Evolutionary conservation across 2,888 invertebrate species (phyloP).

Genomic region (Thelaira solivaga): DNA sequence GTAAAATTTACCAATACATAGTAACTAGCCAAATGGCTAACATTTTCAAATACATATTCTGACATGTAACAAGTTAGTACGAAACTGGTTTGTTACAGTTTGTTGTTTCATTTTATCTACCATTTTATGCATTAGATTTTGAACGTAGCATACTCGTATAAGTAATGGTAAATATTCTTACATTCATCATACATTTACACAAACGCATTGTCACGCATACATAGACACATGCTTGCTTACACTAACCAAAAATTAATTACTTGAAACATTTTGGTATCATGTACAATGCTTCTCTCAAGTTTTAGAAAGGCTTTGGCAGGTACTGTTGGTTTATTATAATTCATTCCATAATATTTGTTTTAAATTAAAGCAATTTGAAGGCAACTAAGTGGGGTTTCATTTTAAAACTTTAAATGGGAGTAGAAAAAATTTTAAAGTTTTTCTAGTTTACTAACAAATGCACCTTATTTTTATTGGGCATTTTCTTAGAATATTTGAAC

Average conservation of each 20-base stretch:
- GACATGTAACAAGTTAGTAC: conserved; percentile 14
- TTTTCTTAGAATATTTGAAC: neutral
- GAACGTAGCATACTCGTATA: neutral
- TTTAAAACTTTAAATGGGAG: neutral
- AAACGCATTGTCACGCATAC: neutral
- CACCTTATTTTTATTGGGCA: neutral
- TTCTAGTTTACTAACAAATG: neutral
- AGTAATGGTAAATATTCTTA: neutral
- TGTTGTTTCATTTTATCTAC: conserved; percentile 26
- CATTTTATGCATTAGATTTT: neutral
- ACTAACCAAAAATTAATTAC: conserved; percentile 53
- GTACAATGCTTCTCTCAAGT: conserved; percentile 10
- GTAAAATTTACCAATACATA: conserved; percentile 36
- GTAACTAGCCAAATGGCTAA: conserved; percentile 43
- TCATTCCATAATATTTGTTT: conserved; percentile 22
- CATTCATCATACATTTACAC: neutral
- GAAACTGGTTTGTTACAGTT: neutral
- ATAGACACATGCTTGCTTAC: neutral
- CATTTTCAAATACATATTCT: conserved; percentile 18
- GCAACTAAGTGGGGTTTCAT: conserved; percentile 2
- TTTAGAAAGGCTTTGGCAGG: conserved; percentile 10
- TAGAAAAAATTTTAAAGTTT: conserved; percentile 17
- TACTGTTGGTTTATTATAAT: conserved; percentile 29
- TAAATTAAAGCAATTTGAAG: conserved; percentile 31
- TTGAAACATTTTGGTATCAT: conserved; percentile 52